phyloP scores from a whole-genome alignment of 2,797 vertebrate species.

The Thunnus albacares region DNA sequence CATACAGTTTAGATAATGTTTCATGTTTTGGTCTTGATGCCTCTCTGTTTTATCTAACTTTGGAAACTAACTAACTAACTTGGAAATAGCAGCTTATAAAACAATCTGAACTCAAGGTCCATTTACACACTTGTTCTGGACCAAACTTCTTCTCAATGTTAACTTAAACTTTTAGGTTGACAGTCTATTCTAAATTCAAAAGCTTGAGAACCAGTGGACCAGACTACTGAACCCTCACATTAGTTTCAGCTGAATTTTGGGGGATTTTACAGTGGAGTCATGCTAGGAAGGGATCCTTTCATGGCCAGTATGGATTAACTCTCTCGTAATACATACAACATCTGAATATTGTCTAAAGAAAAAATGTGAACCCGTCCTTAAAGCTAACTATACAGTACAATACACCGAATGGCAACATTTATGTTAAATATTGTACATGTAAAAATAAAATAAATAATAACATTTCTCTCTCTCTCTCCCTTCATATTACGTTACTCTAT shows the following conservation, averaged over 20 bases:
- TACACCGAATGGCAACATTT: background rate
- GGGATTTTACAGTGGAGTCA: background rate
- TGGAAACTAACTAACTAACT: no score
- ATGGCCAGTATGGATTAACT: background rate
- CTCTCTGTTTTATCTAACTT: no score
- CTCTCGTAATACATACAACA: background rate
- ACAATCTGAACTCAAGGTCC: no score
- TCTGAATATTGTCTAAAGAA: background rate
- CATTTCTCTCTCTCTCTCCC: background rate
- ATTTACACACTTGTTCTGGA: no score
- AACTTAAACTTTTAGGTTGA: no score
- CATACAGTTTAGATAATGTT: no score
- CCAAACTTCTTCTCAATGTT: no score
- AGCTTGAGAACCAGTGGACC: no score
- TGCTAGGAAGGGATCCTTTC: background rate
- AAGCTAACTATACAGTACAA: background rate
- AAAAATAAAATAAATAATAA: background rate
- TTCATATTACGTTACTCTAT: background rate
- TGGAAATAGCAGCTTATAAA: no score
- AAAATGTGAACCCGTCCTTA: background rate
- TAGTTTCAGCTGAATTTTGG: background rate
- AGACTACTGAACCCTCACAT: background rate
- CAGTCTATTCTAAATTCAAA: no score
- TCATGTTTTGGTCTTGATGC: no score
- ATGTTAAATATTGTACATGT: background rate